Percentiles rank a stretch among this genome's conserved stretches.
phyloP scores from a whole-genome alignment of 2,888 invertebrate species.

The Gastracanthus pulcherrimus region DNA sequence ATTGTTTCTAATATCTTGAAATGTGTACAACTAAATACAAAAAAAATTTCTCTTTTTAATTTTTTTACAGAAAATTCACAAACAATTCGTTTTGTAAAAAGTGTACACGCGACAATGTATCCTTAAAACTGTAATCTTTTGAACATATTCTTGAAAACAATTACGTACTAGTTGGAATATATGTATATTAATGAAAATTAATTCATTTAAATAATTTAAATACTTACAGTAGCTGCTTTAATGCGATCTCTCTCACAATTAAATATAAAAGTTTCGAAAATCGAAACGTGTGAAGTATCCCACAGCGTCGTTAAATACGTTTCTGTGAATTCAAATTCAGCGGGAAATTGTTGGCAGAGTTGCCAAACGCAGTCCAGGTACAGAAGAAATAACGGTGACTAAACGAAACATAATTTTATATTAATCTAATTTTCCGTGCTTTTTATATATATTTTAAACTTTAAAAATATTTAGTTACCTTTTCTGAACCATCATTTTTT shows the following conservation, averaged over 20 bases:
- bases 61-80: too few species aligned
- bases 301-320: slow-evolving; percentile 94
- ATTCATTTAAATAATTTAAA: not conserved
- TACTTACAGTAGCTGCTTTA: slow-evolving; percentile 82
- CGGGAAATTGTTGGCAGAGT: slow-evolving; percentile 91
- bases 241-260: slow-evolving; percentile 89
- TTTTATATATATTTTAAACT: not conserved
- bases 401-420: slow-evolving; percentile 70
- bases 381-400: slow-evolving; percentile 92
- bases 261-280: slow-evolving; percentile 96
- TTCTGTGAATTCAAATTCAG: slow-evolving; percentile 94
- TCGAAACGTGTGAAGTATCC: slow-evolving; percentile 92
- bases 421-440: not conserved
- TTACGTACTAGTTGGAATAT: too few species aligned
- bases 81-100: too few species aligned
- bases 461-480: slow-evolving; percentile 63
- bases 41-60: too few species aligned
- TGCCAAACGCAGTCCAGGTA: slow-evolving; percentile 98
- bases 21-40: too few species aligned
- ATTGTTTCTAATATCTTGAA: too few species aligned
- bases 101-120: too few species aligned
- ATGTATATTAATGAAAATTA: too few species aligned
- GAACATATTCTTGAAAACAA: too few species aligned
- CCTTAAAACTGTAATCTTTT: too few species aligned
- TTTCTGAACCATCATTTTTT: slow-evolving; percentile 80